Percentiles rank a stretch among this genome's conserved stretches.
These are phyloP conservation scores for Leptocoma aspasia DNA, from an alignment of 2,113 vertebrate genomes.

Conservation along the genomic window DNA sequence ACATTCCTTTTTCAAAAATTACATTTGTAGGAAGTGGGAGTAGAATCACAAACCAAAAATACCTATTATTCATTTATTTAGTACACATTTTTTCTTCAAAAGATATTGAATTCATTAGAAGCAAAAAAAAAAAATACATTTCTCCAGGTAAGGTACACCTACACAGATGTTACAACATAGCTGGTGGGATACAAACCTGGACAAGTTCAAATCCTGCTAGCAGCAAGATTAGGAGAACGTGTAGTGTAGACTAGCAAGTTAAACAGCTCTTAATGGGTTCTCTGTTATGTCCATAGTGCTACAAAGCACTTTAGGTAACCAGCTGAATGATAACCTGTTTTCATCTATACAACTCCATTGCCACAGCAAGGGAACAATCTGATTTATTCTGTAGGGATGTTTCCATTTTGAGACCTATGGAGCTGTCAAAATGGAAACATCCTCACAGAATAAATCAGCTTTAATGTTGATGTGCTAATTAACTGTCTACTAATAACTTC, in stretches of 20 bases:
- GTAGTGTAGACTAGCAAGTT: background rate
- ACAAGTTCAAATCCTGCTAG: background rate
- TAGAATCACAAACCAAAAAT: background rate
- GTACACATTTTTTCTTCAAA: background rate
- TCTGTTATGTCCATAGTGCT: background rate
- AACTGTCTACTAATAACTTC: background rate
- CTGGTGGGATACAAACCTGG: background rate
- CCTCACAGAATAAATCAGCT: background rate
- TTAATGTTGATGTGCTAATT: background rate
- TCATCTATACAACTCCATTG: background rate
- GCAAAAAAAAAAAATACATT: background rate
- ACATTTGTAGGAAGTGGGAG: background rate
- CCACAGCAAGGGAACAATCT: background rate
- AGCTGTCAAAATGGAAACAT: background rate
- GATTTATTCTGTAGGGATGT: background rate
- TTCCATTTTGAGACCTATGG: background rate
- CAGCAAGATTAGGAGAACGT: background rate
- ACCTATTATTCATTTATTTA: background rate
- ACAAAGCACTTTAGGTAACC: background rate
- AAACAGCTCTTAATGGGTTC: background rate
- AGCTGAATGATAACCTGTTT: background rate
- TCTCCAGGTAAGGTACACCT: accelerated
- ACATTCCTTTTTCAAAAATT: background rate
- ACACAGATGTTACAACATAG: background rate
- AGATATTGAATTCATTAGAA: background rate